Evolutionary conservation across 2,113 vertebrate genomes (phyloP), one percentile per base, ranked within the genome.

Genomic region (Microcebus tavaratra): DNA sequence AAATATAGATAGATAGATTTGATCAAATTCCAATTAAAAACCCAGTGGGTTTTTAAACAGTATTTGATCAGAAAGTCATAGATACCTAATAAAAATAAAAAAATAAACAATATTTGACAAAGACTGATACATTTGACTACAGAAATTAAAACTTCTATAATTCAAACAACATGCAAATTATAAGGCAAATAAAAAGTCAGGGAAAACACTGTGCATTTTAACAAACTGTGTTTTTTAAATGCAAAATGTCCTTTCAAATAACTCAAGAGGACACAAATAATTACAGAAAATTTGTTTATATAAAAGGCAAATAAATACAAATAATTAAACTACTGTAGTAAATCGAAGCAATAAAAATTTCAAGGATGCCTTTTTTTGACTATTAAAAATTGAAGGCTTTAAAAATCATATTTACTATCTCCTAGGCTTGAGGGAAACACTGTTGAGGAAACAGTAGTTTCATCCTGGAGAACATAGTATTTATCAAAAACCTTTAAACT

Each of bases 21-120:
- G 1, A 93, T 61, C 42, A 36, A 96, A 89, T 94, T 89, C 53
- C 50, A 95, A 72, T 50, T 85, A 94, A 89, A 92, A 89, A n/a
- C 36, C 36, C 79, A 89, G n/a, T 18, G 34, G 8, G 42, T 70
- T 86, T 72, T 92, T 90, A 61, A 42, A 82, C 20, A 21, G 36
- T 53, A 87, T 61, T 20, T 89, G 70, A 94, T 45, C 45, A 45
- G 45, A 45, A 45, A 45, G 45, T 45, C 45, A 45, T 8, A 45
- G 45, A 45, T 45, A 45, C 8, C 45, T 45, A 45, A 45, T 8
- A 45, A 45, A 45, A 45, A 8, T 8, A 45, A 45, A 45, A 45
- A 45, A 45, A 45, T 45, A 61, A 42, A 82, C 20, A 21, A 34
- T 53, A 87, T 61, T 20, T 89, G 70, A 94, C 75, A 86, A 81